phyloP scores from a whole-genome alignment of 2,888 invertebrate genomes.

The Hemithea aestivaria region DNA sequence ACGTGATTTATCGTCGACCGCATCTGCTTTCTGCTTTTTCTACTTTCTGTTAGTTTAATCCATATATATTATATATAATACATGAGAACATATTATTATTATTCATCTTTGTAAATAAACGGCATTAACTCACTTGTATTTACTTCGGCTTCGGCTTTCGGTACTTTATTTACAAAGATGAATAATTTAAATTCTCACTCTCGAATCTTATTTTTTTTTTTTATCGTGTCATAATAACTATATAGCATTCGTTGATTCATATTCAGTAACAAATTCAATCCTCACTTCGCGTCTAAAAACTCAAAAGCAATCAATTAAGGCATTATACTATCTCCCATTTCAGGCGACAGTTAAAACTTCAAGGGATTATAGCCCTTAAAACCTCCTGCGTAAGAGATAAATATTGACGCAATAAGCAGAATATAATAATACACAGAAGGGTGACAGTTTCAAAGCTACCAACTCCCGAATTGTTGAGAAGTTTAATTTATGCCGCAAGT shows the following conservation, averaged over 20 bases:
- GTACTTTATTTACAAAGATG: too few relatives aligned
- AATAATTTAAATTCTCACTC: too few relatives aligned
- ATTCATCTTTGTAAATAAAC: too few relatives aligned
- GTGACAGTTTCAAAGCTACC: constrained; percentile 53
- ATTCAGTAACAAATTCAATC: background rate
- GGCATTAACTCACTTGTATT: too few relatives aligned
- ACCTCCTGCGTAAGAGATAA: constrained; percentile 31
- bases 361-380: constrained; percentile 33
- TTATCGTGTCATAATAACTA: too few relatives aligned
- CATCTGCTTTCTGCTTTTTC: too few relatives aligned
- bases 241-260: background rate
- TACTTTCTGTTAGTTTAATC: too few relatives aligned
- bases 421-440: constrained; percentile 43
- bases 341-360: constrained; percentile 29
- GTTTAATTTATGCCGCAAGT: constrained; percentile 62
- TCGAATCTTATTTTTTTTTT: too few relatives aligned
- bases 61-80: too few relatives aligned
- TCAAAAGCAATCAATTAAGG: constrained; percentile 43
- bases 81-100: too few relatives aligned
- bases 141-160: too few relatives aligned
- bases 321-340: constrained; percentile 34
- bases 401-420: constrained; percentile 37
- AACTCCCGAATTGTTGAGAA: constrained; percentile 55
- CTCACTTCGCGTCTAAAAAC: constrained; percentile 15
- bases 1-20: too few relatives aligned